phyloP scores from a whole-genome alignment of 2,113 vertebrate species.

The Nibea albiflora region DNA sequence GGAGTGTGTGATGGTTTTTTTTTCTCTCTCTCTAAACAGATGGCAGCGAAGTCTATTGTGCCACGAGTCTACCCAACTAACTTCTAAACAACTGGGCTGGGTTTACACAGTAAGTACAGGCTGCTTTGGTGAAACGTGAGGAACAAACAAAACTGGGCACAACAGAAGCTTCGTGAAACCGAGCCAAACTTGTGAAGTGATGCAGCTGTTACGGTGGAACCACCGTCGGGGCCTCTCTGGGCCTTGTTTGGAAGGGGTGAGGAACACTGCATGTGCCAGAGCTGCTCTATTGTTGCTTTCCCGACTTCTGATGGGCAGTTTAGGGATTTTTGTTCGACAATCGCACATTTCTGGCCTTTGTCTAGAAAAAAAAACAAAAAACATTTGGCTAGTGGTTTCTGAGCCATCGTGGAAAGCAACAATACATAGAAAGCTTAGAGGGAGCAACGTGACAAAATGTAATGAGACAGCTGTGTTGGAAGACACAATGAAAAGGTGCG shows the following conservation, averaged over 20 bases:
- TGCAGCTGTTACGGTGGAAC: conserved; percentile 62
- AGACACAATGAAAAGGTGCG: conserved; percentile 12
- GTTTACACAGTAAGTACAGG: conserved; percentile 43
- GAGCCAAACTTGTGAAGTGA: conserved; percentile 65
- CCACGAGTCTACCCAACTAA: conserved; percentile 44
- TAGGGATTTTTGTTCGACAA: background rate
- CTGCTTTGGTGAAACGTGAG: conserved; percentile 48
- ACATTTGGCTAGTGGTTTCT: background rate
- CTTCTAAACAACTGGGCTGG: conserved; percentile 68
- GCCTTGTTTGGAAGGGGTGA: conserved; percentile 38
- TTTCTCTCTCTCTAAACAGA: conserved; percentile 67
- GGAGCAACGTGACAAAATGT: background rate
- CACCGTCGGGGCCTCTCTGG: conserved; percentile 15
- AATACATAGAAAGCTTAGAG: background rate
- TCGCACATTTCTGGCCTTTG: background rate
- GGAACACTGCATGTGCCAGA: conserved; percentile 14
- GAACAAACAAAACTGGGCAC: conserved; percentile 46
- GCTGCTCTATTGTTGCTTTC: conserved; percentile 34
- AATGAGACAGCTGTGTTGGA: conserved; percentile 9
- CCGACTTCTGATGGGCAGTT: conserved; percentile 10
- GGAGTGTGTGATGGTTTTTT: conserved; percentile 31
- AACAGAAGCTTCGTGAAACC: conserved; percentile 43
- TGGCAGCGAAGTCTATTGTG: conserved; percentile 59
- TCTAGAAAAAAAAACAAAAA: background rate
- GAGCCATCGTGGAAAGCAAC: background rate